Conservation (phyloP, 2,113 vertebrate genomes). For the Gallinago jamesoni region DNA sequence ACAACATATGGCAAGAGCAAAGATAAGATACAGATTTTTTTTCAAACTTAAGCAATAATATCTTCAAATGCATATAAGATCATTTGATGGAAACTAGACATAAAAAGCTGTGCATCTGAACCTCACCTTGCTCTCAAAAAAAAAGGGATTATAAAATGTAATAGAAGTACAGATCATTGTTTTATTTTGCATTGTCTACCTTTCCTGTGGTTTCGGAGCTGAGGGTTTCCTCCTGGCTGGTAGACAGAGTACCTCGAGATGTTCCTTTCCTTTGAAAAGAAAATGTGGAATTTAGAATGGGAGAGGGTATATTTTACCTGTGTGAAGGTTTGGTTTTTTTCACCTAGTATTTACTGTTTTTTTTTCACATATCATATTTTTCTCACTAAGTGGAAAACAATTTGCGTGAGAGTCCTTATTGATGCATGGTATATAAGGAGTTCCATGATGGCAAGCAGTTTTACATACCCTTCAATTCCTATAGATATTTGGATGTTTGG, state of each 20-base stretch:
- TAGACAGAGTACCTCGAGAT: not conserved
- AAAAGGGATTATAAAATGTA: not conserved
- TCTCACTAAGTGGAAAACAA: not conserved
- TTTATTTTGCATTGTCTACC: not conserved
- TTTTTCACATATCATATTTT: not conserved
- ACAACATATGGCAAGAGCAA: not conserved
- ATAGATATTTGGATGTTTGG: not conserved
- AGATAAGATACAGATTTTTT: not conserved
- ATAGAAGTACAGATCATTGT: not conserved
- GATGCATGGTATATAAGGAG: not conserved
- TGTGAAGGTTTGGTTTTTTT: rapidly evolving
- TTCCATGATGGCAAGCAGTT: not conserved
- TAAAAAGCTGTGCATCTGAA: not conserved
- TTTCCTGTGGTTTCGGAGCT: not conserved
- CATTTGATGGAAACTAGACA: not conserved
- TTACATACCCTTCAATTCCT: not conserved
- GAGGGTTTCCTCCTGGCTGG: not conserved
- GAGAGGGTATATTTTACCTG: not conserved
- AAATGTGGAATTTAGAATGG: not conserved
- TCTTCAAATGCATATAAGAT: not conserved
- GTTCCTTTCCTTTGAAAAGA: not conserved
- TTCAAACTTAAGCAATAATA: not conserved
- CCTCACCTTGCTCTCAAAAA: not conserved
- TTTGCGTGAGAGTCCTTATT: not conserved
- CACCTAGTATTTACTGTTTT: not conserved